Evolutionary conservation across 2,113 vertebrate genomes (phyloP).

Genomic region (Diadophis punctatus): DNA sequence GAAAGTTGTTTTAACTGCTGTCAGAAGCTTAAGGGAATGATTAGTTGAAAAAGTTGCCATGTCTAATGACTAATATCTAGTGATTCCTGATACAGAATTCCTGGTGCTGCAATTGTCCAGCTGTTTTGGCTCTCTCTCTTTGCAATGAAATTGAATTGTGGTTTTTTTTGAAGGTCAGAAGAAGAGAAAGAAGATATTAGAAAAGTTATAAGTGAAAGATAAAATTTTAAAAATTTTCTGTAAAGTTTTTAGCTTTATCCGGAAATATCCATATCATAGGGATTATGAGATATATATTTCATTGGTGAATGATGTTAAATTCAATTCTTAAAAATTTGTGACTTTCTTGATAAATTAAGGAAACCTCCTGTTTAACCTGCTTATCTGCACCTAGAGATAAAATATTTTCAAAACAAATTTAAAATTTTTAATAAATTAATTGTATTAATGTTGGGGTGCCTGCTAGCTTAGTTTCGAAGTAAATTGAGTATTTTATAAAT

Average conservation of each 20-base stretch:
- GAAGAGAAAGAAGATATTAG: not conserved
- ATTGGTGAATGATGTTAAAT: not conserved
- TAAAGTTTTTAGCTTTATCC: not conserved
- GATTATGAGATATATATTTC: not conserved
- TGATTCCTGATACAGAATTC: not conserved
- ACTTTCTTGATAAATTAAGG: not conserved
- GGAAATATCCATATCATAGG: not conserved
- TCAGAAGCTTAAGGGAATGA: too few relatives aligned
- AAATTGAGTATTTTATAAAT: not conserved
- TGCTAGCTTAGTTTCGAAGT: not conserved
- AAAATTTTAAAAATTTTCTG: not conserved
- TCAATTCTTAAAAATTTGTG: not conserved
- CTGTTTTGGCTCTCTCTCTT: not conserved
- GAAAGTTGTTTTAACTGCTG: too few relatives aligned
- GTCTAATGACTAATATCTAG: not conserved
- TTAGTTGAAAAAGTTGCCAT: too few relatives aligned
- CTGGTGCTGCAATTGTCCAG: not conserved
- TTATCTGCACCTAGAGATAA: not conserved
- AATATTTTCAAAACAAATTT: not conserved
- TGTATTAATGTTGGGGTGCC: not conserved
- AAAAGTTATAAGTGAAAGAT: not conserved
- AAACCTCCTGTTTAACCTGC: not conserved
- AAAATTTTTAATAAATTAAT: not conserved
- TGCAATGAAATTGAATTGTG: not conserved
- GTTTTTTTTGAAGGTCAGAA: not conserved